Evolutionary conservation across 2,888 invertebrate genomes (phyloP).

Genomic region (Phaonia tiefii): DNA sequence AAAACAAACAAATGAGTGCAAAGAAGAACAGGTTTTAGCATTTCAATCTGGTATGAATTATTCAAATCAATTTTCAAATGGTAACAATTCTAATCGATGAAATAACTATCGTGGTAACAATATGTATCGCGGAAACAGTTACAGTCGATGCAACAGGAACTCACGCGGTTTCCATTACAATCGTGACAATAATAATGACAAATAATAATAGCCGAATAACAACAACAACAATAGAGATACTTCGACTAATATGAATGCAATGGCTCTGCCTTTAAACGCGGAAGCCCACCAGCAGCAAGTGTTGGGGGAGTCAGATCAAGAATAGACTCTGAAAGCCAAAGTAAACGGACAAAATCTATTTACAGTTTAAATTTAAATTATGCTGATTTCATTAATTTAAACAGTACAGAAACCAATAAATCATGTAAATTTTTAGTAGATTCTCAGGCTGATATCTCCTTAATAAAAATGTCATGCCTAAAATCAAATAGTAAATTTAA

Average conservation of each 20-base stretch:
- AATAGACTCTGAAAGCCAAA: background rate
- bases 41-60: slow-evolving; percentile 19
- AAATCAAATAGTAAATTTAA: too few species aligned
- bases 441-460: too few species aligned
- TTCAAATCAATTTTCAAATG: too few species aligned
- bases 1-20: slow-evolving; percentile 40
- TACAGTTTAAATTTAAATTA: too few species aligned
- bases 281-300: slow-evolving; percentile 3
- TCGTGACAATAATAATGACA: slow-evolving; percentile 6
- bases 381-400: too few species aligned
- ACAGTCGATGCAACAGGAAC: background rate
- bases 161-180: background rate
- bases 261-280: slow-evolving; percentile 16
- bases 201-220: slow-evolving; percentile 7
- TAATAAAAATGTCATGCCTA: too few species aligned
- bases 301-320: slow-evolving; percentile 26
- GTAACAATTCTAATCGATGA: slow-evolving; percentile 15
- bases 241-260: background rate
- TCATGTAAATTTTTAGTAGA: too few species aligned
- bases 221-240: slow-evolving; percentile 1
- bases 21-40: slow-evolving; percentile 28
- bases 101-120: slow-evolving; percentile 32
- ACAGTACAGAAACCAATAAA: too few species aligned
- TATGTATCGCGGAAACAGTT: background rate
- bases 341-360: background rate